Conservation (phyloP, 2,113 vertebrate species). For the Typhlomys cinereus region DNA sequence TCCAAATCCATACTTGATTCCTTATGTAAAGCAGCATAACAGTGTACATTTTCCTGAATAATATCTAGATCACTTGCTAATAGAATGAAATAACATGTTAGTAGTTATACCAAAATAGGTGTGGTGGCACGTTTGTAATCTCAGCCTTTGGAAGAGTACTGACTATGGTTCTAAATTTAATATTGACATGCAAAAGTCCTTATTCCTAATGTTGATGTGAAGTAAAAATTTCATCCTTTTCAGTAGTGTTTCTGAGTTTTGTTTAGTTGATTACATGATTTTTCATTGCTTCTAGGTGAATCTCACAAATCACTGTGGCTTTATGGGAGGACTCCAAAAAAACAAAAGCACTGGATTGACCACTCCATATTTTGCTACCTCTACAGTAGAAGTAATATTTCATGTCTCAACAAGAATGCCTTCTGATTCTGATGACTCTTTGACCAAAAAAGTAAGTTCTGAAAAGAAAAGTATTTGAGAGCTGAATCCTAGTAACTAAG, state of each 20-base stretch:
- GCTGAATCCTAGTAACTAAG: conserved; percentile 52
- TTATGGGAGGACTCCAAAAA: conserved; percentile 98
- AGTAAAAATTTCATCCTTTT: conserved; percentile 18
- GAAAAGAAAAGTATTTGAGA: conserved; percentile 1
- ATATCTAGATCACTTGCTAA: neutral
- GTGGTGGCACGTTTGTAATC: neutral
- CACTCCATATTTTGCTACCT: conserved; percentile 98
- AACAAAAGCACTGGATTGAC: conserved; percentile 98
- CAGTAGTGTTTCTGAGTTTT: neutral
- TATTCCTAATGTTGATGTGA: conserved; percentile 29
- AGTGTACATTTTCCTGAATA: neutral
- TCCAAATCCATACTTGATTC: neutral
- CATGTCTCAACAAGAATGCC: conserved; percentile 99
- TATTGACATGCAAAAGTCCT: conserved; percentile 24
- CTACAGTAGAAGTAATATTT: conserved; percentile 98
- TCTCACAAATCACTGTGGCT: conserved; percentile 97
- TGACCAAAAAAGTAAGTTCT: conserved; percentile 95
- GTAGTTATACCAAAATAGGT: neutral
- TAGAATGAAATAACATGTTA: neutral
- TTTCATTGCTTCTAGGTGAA: conserved; percentile 89
- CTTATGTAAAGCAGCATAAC: neutral
- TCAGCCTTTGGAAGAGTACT: neutral
- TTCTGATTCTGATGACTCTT: conserved; percentile 96
- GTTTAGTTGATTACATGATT: conserved; percentile 44
- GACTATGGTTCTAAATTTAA: conserved; percentile 7